Base-by-base conservation (phyloP, 1,140 invertebrate species). In the Atta texana region DNA sequence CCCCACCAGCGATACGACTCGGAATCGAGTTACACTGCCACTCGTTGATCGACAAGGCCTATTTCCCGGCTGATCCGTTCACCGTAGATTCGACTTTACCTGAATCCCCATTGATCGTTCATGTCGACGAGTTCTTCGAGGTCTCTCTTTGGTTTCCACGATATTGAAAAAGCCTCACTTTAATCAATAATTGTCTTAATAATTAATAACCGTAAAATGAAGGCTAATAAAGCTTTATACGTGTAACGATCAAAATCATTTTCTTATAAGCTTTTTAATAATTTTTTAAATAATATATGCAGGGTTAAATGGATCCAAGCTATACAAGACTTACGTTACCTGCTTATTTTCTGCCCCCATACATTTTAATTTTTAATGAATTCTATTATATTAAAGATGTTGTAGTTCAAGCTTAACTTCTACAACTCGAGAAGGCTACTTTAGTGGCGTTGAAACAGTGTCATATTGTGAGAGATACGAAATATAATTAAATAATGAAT, bases 1-100 rank as follows among this genome's bases (percentile, higher is more conserved):
- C 80, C 80, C 80, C 14, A 75, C 69, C 39, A 84, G 10, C 51
- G n/a, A 63, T 51, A 71, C 34, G 21, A 28, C 12, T 72, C 68
- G 55, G 8, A 39, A 57, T 49, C 39, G 55, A 61, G 68, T 24
- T 8, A 57, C 24, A 39, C 8, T 21, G 49, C 14, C 34, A 34
- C 66, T 49, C 31, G 68, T 82, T 72, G 68, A 74, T 61, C 80
- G 68, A 28, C 39, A 51, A 63, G 66, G n/a, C 5, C 39, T 61
- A 61, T 49, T 55, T 61, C 0, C 4, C 34, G 24, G 10, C 53
- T 57, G 55, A 84, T 75, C 57, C 24, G 69, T 63, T 28, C n/a
- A 34, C 18, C 55, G 78, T 12, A n/a, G 31, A 55, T 71, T 55
- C 49, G n/a, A 64, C 21, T 81, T 28, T 55, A 71, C 24, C 49